Base-by-base conservation (phyloP, 1,140 invertebrate species). In the Geopemphigus sp. region DNA sequence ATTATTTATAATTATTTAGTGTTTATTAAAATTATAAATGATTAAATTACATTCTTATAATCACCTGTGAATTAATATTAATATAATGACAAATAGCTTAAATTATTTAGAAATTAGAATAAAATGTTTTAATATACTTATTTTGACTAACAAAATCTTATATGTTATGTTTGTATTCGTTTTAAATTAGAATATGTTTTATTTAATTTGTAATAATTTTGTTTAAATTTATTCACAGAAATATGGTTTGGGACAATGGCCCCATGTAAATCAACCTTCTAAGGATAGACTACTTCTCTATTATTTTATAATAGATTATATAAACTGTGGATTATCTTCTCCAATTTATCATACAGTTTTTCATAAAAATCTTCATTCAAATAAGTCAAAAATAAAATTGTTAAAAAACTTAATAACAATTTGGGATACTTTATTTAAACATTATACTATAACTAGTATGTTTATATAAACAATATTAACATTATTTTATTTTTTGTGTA, bases 301-400 rank as follows among this genome's bases (percentile, higher is more conserved):
- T 56, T 73, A 73, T 54, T 56, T 73, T 15, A n/a, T 73, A 56
- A 56, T 53, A 29, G 70, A 73, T 56, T 73, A 73, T 32, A 73
- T 73, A 32, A 14, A 19, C 19, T 73, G 70, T 56, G 70, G 70
- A 57, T 56, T 73, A 39, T 32, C 70, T n/a, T 56, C 47, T 39
- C 70, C 50, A 14, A 19, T 4, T 1, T 73, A 32, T 56, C n/a
- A 73, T 73, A 22, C 19, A 32, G 1, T 22, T n/a, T 73, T 73
- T 56, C 8, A 73, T 14, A 73, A n/a, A 32, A 1, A 19, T 0
- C 26, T 73, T 32, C 11, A 39, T 5, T 15, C 70, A n/a, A 19
- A 73, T n/a, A 6, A n/a, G 14, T 54, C 70, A 14, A 73, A 73
- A 32, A 56, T 22, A 39, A 56, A 29, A 73, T 14, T 73, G 19